Base-by-base conservation (phyloP, 2,888 invertebrate genomes). In the Ptilodon capucinus region DNA sequence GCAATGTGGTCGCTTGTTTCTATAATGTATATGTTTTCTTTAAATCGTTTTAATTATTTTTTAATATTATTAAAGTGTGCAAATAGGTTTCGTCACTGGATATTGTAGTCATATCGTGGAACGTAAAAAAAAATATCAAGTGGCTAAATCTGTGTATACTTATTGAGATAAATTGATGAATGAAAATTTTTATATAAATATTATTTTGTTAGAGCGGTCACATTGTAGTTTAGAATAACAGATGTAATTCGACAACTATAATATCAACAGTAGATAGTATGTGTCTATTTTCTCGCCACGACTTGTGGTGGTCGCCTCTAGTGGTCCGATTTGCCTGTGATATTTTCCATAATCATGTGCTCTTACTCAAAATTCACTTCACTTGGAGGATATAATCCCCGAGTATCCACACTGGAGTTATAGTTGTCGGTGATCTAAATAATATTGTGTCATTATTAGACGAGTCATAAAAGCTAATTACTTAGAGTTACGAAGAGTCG, bases 381-480 rank as follows among this genome's bases (percentile, higher is more conserved):
- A 11, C 35, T 35, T 17, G 9, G 34, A 9, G 16, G 32, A 35
- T 35, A 8, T 17, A 35, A 35, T 35, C 35, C 16, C 17, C 9
- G 16, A 17, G 17, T 19, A 9, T 38, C 6, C 38, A 9, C 8
- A 11, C 18, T 13, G 19, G 38, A 19, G 13, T 19, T 38, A 56
- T 65, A 61, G 65, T 65, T 65, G 65, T 65, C 65, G 65, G 63
- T 53, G 44, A n/a, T 48, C 38, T 50, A 54, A 58, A 46, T 57
- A 63, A 70, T 68, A 68, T 60, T 68, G 78, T 76, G 77, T 76
- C 79, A 79, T 79, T 76, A 64, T 64, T 61, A 66, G 65, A 64
- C 64, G 74, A 84, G 82, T 82, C 77, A 76, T 77, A 75, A 74
- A 74, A 70, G 60, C 74, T 70, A 67, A 76, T 75, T 76, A 71